Base-by-base conservation (phyloP, 1,140 invertebrate species). In the Zaprionus nigranus region DNA sequence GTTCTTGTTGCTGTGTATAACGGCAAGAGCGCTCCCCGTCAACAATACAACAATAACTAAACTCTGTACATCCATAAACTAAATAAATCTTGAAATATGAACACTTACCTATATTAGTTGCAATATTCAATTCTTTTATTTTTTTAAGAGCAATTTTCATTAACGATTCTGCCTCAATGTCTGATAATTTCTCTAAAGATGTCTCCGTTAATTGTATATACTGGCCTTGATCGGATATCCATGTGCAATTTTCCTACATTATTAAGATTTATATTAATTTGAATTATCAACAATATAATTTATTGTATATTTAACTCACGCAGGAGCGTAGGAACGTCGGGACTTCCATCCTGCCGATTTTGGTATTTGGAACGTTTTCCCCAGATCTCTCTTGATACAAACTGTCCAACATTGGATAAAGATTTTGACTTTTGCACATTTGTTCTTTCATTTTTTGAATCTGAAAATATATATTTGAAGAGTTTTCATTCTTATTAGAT, bases 341-440 rank as follows among this genome's bases (percentile, higher is more conserved):
- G 26, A 15, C 40, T 64, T 0, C 60, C 57, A 54, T 63, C 59
- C 9, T 93, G 94, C 68, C 96, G 94, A 58, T 95, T 96, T 74
- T 97, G 96, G 90, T 96, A 96, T 91, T 97, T 97, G 71, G 96
- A 97, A 66, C 97, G 93, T 30, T 96, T 95, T 75, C 96, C 94
- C 95, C 96, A 97, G 85, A 97, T 96, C 93, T 96, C 96, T 93
- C 96, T 96, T 78, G 96, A 95, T 72, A 97, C 95, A 87, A 96
- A 95, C 91, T 97, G 96, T 86, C 97, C 96, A 88, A 97, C 96
- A 93, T 96, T 97, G 79, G 96, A 96, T 68, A 96, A 96, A 9
- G 96, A 97, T 88, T 97, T 97, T 77, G 96, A 97, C 93, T 97
- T 97, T 94, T 97, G 96, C 96, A 97, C 97, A 94, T 95, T 85